Base-by-base conservation (phyloP, 2,797 vertebrate species). In the Sylvilagus floridanus region DNA sequence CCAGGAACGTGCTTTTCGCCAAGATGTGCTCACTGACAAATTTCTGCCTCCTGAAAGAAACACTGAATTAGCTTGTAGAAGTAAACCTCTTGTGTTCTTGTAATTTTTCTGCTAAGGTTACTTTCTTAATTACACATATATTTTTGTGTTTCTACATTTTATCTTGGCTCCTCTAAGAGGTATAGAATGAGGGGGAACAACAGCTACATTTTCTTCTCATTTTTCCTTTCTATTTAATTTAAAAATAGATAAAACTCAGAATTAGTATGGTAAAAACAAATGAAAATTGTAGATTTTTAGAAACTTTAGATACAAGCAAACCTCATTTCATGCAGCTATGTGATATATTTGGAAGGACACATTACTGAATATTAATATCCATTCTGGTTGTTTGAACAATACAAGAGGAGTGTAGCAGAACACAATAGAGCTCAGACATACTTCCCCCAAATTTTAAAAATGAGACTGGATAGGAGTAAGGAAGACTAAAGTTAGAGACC, bases 61-160 rank as follows among this genome's bases (percentile, higher is more conserved):
- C 79, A 82, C 11, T 89, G 82, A 92, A 95, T 94, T 88, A 79
- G 93, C 69, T 68, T 28, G 26, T 75, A 69, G 65, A 75, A 68
- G 86, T 71, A 94, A 93, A 84, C 6, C 52, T 82, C 82, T 81
- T 71, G n/a, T 82, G 30, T 73, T 82, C 24, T 42, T 71, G 3
- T 63, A 78, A 35, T 82, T 65, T 94, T 90, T 93, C 77, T 77
- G 37, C 62, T 85, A 75, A 92, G 11, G 85, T 87, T 57, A 11
- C 75, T 91, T 90, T 83, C 21, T 88, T 69, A 93, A 89, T 94
- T 76, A 9, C 57, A 60, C 14, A 69, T 93, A 47, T 92, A 42
- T 35, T 73, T 93, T 85, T 79, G 1, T 63, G 68, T 93, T 81
- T 83, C 32, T 90, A 42, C 0, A 69, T 88, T 95, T 95, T 81